These are phyloP conservation scores for Empis stercorea DNA, from an alignment of 2,888 invertebrate genomes.

Conservation along the genomic window DNA sequence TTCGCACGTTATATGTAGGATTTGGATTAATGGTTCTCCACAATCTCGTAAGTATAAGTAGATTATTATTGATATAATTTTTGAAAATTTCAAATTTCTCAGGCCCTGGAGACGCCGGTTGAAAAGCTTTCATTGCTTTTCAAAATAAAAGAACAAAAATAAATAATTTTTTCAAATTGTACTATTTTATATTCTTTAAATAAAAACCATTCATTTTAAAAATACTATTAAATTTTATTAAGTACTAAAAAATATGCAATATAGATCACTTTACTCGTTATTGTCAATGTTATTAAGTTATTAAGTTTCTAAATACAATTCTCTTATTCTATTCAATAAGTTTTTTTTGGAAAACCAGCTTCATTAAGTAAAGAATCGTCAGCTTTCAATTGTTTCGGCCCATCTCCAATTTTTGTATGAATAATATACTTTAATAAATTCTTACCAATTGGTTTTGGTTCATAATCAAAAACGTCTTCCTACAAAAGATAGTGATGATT, in stretches of 20 bases:
- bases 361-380: slow-evolving; percentile 40
- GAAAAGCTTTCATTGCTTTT: too few relatives aligned
- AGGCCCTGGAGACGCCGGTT: too few relatives aligned
- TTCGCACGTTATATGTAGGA: slow-evolving; percentile 65
- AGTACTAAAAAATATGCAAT: too few relatives aligned
- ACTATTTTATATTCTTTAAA: too few relatives aligned
- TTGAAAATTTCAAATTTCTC: too few relatives aligned
- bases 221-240: too few relatives aligned
- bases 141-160: too few relatives aligned
- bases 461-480: slow-evolving; percentile 6
- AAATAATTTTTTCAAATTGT: too few relatives aligned
- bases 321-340: not conserved
- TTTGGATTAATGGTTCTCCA: slow-evolving; percentile 83
- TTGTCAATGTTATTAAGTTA: not conserved
- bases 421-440: slow-evolving; percentile 70
- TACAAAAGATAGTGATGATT: slow-evolving; percentile 9
- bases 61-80: too few relatives aligned
- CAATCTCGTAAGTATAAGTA: slow-evolving; percentile 50
- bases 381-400: slow-evolving; percentile 44
- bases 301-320: too few relatives aligned
- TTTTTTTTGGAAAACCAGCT: slow-evolving; percentile 34
- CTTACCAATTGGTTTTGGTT: slow-evolving; percentile 11
- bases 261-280: not conserved
- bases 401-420: slow-evolving; percentile 68
- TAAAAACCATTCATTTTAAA: too few relatives aligned